Conservation (phyloP, 2,113 vertebrate species). For the Callithrix jacchus region DNA sequence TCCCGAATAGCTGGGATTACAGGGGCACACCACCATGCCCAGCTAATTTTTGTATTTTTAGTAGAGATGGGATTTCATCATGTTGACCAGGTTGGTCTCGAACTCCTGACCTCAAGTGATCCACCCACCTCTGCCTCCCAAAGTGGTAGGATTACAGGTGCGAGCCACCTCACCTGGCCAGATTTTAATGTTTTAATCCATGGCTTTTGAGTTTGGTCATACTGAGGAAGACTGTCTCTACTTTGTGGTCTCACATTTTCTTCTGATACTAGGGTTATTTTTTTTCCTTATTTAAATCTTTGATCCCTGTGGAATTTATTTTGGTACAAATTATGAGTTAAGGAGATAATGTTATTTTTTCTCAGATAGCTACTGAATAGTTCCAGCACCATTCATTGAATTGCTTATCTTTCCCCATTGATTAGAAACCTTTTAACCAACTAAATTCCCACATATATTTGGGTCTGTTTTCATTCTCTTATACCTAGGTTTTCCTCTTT, state of each 20-base stretch:
- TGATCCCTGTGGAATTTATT: not conserved
- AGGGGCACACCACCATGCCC: too few species aligned
- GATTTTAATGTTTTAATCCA: not conserved
- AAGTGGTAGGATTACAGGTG: too few species aligned
- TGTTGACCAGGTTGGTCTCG: too few species aligned
- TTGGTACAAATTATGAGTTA: not conserved
- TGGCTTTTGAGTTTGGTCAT: not conserved
- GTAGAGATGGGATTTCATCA: too few species aligned
- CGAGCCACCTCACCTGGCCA: too few species aligned
- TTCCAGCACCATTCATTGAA: not conserved
- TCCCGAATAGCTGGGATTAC: too few species aligned
- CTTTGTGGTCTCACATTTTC: not conserved
- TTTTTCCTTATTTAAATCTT: not conserved
- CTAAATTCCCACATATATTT: not conserved
- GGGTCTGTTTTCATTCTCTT: not conserved
- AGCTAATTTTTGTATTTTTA: too few species aligned
- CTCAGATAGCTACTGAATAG: not conserved
- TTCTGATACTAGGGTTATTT: not conserved
- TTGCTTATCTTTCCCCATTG: not conserved
- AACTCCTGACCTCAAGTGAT: too few species aligned
- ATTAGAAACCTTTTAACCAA: not conserved
- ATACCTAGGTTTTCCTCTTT: not conserved
- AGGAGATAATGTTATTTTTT: not conserved
- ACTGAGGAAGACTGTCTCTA: not conserved
- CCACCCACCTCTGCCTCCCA: too few species aligned